phyloP scores from a whole-genome alignment of 2,797 vertebrate genomes.

The Sphaeramia orbicularis region DNA sequence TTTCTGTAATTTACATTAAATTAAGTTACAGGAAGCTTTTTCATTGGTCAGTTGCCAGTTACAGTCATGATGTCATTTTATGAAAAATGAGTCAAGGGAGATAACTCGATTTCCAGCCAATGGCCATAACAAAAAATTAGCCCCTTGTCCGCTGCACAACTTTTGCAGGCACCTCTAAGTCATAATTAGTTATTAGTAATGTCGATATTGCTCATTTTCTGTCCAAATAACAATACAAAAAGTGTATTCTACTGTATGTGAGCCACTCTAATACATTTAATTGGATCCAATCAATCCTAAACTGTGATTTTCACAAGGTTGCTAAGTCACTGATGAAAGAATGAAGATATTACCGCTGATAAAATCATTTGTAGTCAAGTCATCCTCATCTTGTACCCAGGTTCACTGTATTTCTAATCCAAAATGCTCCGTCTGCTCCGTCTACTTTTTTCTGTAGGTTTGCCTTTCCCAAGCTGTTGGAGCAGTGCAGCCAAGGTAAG shows the following conservation, averaged over 20 bases:
- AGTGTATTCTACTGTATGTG: neutral
- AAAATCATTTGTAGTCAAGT: too few relatives aligned
- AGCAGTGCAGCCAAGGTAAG: slow-evolving; percentile 96
- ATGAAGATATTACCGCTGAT: too few relatives aligned
- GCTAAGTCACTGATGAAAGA: too few relatives aligned
- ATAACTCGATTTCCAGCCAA: slow-evolving; percentile 27
- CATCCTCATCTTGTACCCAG: neutral
- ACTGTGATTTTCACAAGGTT: too few relatives aligned
- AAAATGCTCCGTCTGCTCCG: slow-evolving; percentile 11
- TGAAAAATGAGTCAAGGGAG: slow-evolving; percentile 46
- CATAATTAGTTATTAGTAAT: slow-evolving; percentile 33
- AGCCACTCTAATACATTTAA: neutral
- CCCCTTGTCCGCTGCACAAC: slow-evolving; percentile 39
- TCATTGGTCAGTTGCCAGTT: slow-evolving; percentile 53
- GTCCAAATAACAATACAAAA: slow-evolving; percentile 4
- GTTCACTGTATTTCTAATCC: neutral
- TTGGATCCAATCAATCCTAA: too few relatives aligned
- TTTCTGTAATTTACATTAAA: slow-evolving; percentile 52
- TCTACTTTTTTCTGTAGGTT: slow-evolving; percentile 80
- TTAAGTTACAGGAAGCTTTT: slow-evolving; percentile 68
- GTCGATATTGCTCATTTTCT: slow-evolving; percentile 10
- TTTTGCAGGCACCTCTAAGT: slow-evolving; percentile 27
- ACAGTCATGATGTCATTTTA: slow-evolving; percentile 54
- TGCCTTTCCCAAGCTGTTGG: slow-evolving; percentile 95
- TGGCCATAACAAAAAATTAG: slow-evolving; percentile 42